Percentiles rank a stretch among this genome's conserved stretches.
phyloP scores from a whole-genome alignment of 2,888 invertebrate species.

The Acrobasis repandana region DNA sequence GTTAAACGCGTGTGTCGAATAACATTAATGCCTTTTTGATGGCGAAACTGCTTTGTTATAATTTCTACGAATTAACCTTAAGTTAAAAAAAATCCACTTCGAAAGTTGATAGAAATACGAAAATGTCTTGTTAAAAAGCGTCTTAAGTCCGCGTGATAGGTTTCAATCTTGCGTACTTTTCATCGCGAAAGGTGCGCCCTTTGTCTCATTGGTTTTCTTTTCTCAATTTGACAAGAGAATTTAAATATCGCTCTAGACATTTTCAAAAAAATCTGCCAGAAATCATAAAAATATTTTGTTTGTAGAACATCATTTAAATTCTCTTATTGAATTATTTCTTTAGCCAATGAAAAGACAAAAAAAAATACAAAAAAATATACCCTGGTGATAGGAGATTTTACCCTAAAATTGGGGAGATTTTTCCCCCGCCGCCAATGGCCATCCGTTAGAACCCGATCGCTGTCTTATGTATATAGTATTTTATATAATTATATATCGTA shows the following conservation, averaged over 20 bases:
- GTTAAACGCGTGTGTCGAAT: not conserved
- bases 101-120: not conserved
- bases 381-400: not conserved
- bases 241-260: not conserved
- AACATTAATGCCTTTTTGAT: not conserved
- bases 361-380: not conserved
- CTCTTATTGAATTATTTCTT: not conserved
- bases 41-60: not conserved
- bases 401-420: slow-evolving; percentile 1
- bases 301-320: not conserved
- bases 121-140: not conserved
- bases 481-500: slow-evolving; percentile 61
- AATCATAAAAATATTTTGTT: not conserved
- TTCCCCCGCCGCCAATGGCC: slow-evolving; percentile 7
- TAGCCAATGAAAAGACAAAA: not conserved
- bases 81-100: not conserved
- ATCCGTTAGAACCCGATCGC: slow-evolving; percentile 33
- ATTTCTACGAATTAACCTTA: not conserved
- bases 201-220: not conserved
- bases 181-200: too few relatives aligned
- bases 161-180: not conserved
- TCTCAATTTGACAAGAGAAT: not conserved
- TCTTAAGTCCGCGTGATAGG: not conserved
- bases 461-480: slow-evolving; percentile 62
- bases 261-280: not conserved